Evolutionary conservation across 2,113 vertebrate genomes (phyloP).

Genomic region (Tiliqua scincoides): DNA sequence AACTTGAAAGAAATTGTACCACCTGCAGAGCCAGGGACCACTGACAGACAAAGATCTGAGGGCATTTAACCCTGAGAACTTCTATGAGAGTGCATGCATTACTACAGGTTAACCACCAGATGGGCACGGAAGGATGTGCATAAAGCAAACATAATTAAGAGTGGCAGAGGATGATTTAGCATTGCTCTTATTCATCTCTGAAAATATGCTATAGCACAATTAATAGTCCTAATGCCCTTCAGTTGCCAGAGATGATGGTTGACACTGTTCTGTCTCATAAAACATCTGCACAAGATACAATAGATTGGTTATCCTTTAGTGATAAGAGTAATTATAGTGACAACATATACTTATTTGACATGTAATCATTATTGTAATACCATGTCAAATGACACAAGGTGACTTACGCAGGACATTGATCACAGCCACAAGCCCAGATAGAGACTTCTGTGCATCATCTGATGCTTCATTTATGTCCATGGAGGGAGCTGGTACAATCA

Average conservation of each 20-base stretch:
- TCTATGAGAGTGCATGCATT: background rate
- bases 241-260: background rate
- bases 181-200: background rate
- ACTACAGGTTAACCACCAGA: background rate
- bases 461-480: background rate
- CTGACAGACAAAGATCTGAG: background rate
- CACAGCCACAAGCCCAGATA: background rate
- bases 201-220: conserved; percentile 28
- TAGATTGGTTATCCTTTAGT: background rate
- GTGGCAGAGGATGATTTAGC: conserved; percentile 26
- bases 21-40: background rate
- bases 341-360: background rate
- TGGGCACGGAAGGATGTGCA: background rate
- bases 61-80: background rate
- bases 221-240: conserved; percentile 3
- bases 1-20: background rate
- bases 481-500: too few relatives aligned
- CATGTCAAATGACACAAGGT: conserved; percentile 5
- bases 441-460: background rate
- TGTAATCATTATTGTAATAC: background rate
- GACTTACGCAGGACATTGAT: background rate
- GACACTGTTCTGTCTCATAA: conserved; percentile 14
- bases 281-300: background rate
- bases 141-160: background rate
- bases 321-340: conserved; percentile 12